Base-by-base conservation (phyloP, 2,113 vertebrate species). In the Apodemus speciosus region DNA sequence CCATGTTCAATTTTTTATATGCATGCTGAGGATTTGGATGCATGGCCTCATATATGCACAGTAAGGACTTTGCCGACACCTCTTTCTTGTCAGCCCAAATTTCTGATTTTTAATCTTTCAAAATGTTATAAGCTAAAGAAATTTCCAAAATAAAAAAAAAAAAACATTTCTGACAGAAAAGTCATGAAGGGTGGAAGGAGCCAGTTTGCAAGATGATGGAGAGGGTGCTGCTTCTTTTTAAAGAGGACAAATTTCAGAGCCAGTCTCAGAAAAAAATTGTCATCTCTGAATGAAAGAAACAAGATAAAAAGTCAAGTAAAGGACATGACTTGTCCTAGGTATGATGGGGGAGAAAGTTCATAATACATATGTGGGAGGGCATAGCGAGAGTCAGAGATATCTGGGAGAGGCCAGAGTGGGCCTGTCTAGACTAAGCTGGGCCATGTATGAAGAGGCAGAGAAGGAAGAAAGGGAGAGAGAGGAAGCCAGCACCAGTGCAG, bases 101-200 rank as follows among this genome's bases (percentile, higher is more conserved):
- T 27, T 62, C 8, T 83, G 38, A 58, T 5, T 58, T 72, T 77
- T 77, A 90, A 90, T 68, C 64, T 89, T 94, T 88, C n/a, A 77
- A 88, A 83, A 73, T 83, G 35, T 93, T 85, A 53, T 43, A 38
- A 27, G 2, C 38, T n/a, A 14, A 88, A 49, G 62, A 64, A 27
- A 77, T 85, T 85, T 49, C 64, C 77, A n/a, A n/a, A n/a, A n/a
- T 89, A 2, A 56, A 18, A 68, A 94, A 58, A 0, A 30, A 18
- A 68, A 94, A 58, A 0, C 30, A 0, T 25, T 92, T 13, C 23
- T 85, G 21, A 53, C 53, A 72, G 53, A 64, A 18, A 32, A 53
- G 9, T 49, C 87, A 32, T 0, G 11, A 53, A 14, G 25, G 32
- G 72, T 20, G 30, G 7, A 83, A 84, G 6, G 46, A 11, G 11